These are phyloP conservation scores for Cydia splendana DNA, from an alignment of 1,140 invertebrate genomes.

Conservation along the genomic window DNA sequence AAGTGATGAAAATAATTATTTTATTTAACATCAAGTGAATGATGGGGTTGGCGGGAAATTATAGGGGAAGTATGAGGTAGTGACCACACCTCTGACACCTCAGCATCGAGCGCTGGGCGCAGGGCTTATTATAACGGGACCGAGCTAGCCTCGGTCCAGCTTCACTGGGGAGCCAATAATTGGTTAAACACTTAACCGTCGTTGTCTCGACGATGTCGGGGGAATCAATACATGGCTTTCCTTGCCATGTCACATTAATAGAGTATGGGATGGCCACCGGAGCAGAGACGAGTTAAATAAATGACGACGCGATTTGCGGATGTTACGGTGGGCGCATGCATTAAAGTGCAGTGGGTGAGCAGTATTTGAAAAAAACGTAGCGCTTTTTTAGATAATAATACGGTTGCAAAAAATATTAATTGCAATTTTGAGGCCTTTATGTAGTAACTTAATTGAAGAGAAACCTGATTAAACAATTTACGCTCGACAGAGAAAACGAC, in stretches of 20 bases:
- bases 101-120: conserved; percentile 40
- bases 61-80: conserved; percentile 45
- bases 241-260: conserved; percentile 1
- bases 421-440: too few species aligned
- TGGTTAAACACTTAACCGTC: conserved; percentile 54
- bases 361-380: too few species aligned
- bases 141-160: conserved; percentile 35
- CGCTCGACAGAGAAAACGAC: too few species aligned
- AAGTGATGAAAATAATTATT: conserved; percentile 50
- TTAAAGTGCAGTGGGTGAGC: too few species aligned
- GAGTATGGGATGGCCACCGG: not conserved
- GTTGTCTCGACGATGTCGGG: conserved; percentile 41
- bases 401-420: too few species aligned
- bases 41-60: conserved; percentile 56
- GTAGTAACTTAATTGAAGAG: too few species aligned
- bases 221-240: conserved; percentile 45
- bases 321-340: not conserved
- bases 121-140: conserved; percentile 59
- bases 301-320: not conserved
- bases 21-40: conserved; percentile 51
- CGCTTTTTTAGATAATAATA: too few species aligned
- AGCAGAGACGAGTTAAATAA: not conserved
- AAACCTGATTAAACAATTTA: too few species aligned
- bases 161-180: conserved; percentile 47
- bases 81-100: conserved; percentile 51